Evolutionary conservation across 2,113 vertebrate species (phyloP), one percentile per base, ranked within the genome.

Genomic region (Chionomys nivalis): DNA sequence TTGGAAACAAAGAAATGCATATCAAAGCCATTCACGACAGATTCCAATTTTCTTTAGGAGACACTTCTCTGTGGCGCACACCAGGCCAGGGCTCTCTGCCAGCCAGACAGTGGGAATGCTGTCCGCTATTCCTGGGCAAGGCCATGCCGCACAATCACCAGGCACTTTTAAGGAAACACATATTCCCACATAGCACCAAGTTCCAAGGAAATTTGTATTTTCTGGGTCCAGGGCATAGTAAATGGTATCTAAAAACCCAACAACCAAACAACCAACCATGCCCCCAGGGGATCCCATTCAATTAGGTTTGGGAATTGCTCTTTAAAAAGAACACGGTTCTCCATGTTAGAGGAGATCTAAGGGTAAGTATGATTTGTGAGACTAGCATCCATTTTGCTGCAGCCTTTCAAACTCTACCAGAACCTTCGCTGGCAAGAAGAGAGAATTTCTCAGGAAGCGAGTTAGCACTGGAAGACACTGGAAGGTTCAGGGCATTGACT

Each of bases 401-500:
- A 49, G 17, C 28, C n/a, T 95, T 96, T 87, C 76, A 86, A 86
- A 92, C 19, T 87, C 70, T 36, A 42, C 85, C 76, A 78, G 55
- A 52, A 52, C 52, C 28, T 86, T 93, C 26, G 66, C 65, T 77
- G 44, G 65, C 49, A 49, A 63, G 49, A 75, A 14, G 17, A 63
- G 31, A 81, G 26, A 65, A 73, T 87, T 89, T 89, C 91, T 63
- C 31, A 82, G 89, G 88, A 95, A 94, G 89, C 26, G 33, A 65
- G n/a, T 28, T 76, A 86, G 63, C 68, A 90, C 66, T 81, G 49
- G 72, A 91, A 85, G 47, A 58, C 23, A n/a, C 39, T 75, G 17
- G 55, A 87, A 95, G 70, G n/a, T 42, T 95, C 44, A 55, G 76
- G 66, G 94, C 81, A 94, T 88, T 55, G 47, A 70, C 19, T 23